These are phyloP conservation scores for Tortricodes alternella DNA, from an alignment of 2,888 invertebrate species.

Conservation along the genomic window DNA sequence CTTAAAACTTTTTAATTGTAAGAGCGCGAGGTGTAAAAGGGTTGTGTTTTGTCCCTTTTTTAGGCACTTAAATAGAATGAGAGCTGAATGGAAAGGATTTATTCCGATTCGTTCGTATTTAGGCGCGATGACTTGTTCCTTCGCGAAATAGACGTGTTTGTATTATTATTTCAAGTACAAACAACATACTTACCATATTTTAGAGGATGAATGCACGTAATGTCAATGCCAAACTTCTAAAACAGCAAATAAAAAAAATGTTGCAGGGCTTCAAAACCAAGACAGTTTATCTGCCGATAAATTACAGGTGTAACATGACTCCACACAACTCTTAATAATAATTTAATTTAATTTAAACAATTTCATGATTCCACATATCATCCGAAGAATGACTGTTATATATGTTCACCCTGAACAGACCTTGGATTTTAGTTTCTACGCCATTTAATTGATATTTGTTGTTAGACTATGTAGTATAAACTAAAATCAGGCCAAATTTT, in stretches of 20 bases:
- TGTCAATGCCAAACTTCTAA: too few relatives aligned
- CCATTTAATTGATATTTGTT: too few relatives aligned
- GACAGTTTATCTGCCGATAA: neutral
- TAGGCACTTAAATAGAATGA: slow-evolving; percentile 29
- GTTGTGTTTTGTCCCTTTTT: slow-evolving; percentile 24
- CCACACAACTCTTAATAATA: neutral
- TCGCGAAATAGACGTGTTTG: slow-evolving; percentile 15
- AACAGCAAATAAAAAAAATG: too few relatives aligned
- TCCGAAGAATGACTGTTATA: too few relatives aligned
- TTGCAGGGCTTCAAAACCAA: neutral
- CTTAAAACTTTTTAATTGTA: slow-evolving; percentile 48
- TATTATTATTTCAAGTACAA: too few relatives aligned
- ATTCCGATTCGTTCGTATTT: slow-evolving; percentile 29
- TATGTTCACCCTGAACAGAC: too few relatives aligned
- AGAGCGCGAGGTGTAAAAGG: slow-evolving; percentile 38
- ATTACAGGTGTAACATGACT: neutral
- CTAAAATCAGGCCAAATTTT: too few relatives aligned
- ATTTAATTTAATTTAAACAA: neutral
- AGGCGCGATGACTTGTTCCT: slow-evolving; percentile 23
- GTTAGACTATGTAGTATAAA: too few relatives aligned
- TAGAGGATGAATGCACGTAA: too few relatives aligned
- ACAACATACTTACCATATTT: too few relatives aligned
- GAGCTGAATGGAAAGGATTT: slow-evolving; percentile 20
- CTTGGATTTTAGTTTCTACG: too few relatives aligned
- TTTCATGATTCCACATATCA: too few relatives aligned